A percentile compares a stretch with the other conserved stretches of the same genome.
These are phyloP conservation scores for Synergus itoensis DNA, from an alignment of 2,888 invertebrate species.

Conservation along the genomic window DNA sequence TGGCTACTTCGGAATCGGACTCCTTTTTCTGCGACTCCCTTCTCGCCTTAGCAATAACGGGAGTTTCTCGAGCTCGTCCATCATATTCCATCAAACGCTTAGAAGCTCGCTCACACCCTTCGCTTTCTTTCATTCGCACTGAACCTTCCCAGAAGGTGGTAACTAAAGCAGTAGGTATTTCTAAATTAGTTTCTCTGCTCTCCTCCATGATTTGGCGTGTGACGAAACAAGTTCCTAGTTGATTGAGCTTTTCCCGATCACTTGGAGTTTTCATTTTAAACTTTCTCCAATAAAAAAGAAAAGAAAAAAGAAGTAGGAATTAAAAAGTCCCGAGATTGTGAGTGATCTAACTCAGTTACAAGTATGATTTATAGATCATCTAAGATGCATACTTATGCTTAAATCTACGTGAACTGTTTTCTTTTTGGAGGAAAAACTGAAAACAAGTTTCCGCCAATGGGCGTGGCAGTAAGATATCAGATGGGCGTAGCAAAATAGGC, in stretches of 20 bases:
- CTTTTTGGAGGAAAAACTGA: no score
- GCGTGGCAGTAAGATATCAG: no score
- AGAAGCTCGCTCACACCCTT: conserved; percentile 59
- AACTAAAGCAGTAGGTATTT: conserved; percentile 65
- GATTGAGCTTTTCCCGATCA: conserved; percentile 34
- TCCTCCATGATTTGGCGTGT: conserved; percentile 23
- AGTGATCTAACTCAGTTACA: background rate
- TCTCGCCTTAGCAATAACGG: conserved; percentile 58
- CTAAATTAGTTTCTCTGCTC: conserved; percentile 68
- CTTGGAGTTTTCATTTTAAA: conserved; percentile 17
- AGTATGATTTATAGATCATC: no score
- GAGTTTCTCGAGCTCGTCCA: conserved; percentile 68
- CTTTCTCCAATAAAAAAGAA: background rate
- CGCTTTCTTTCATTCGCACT: conserved; percentile 54
- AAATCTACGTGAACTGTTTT: no score
- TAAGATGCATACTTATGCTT: no score
- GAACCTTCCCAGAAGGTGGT: conserved; percentile 60
- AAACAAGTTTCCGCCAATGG: no score
- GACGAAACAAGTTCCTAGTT: conserved; percentile 13
- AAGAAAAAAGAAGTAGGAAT: background rate
- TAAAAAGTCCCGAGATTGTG: background rate
- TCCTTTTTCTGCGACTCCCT: conserved; percentile 31
- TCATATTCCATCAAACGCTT: conserved; percentile 72
- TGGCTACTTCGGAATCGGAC: conserved; percentile 40
- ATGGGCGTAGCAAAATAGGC: no score